Evolutionary conservation across 2,888 invertebrate species (phyloP).

Genomic region (Cremastinae sp.): DNA sequence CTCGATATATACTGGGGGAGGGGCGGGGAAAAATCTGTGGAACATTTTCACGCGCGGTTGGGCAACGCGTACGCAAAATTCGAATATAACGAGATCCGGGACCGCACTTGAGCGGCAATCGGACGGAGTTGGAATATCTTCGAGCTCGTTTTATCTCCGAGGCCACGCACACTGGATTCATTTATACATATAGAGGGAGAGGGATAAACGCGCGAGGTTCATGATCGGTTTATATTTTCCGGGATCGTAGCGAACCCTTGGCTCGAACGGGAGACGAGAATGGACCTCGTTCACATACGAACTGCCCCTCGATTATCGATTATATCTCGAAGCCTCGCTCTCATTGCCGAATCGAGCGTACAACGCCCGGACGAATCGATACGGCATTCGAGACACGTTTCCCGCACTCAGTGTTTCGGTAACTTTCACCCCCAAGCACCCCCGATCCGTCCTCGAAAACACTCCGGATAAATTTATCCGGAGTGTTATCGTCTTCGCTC

Average conservation of each 20-base stretch:
- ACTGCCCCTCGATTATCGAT: conserved; percentile 41
- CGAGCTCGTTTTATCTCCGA: conserved; percentile 54
- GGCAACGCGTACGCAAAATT: conserved; percentile 10
- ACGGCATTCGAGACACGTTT: conserved; percentile 60
- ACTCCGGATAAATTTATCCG: conserved; percentile 20
- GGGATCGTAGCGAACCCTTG: conserved; percentile 27
- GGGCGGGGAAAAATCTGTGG: neutral
- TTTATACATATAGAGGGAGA: conserved; percentile 5
- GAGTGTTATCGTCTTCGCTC: conserved; percentile 23
- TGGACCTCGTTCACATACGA: conserved; percentile 38
- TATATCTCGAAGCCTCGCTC: conserved; percentile 23
- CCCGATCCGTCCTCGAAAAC: conserved; percentile 2
- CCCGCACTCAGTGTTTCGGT: conserved; percentile 63
- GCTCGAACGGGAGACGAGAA: conserved; percentile 33
- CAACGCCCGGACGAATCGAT: conserved; percentile 47
- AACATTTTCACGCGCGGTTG: neutral
- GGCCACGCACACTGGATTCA: conserved; percentile 20
- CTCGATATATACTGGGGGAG: neutral
- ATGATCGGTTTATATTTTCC: conserved; percentile 10
- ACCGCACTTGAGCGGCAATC: conserved; percentile 33
- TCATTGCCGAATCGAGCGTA: conserved; percentile 27
- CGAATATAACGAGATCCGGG: conserved; percentile 17
- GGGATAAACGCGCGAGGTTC: conserved; percentile 6
- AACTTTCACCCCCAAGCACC: conserved; percentile 30
- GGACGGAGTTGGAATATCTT: conserved; percentile 52